Base-by-base conservation (phyloP, 2,113 vertebrate species). In the Pardalotus punctatus region DNA sequence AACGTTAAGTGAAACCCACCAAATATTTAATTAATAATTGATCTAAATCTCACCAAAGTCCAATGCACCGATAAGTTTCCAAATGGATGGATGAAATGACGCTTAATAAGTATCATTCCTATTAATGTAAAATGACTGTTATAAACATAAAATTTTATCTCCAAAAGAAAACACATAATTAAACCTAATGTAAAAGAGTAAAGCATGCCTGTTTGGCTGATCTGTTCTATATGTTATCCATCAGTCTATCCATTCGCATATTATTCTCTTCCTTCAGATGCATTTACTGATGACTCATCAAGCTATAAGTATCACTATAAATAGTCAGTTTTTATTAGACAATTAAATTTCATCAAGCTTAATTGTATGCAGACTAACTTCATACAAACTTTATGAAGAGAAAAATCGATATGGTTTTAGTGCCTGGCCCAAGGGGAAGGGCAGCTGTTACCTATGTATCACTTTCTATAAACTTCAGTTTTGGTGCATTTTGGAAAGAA, bases 171-270 rank as follows among this genome's bases (percentile, higher is more conserved):
- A 51, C 19, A 33, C 23, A 19, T 51, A 50, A 84, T 65, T 50
- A 56, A 51, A 54, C 13, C 25, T 62, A 23, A 24, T 25, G 33
- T 36, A 48, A 72, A 88, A 20, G 29, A 61, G 7, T 31, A 40
- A 45, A 88, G 14, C 15, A 4, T 35, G 13, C 3, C 35, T 33
- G 9, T 74, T 70, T 60, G 40, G 11, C 29, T 42, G 38, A 51
- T 61, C 9, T 48, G 0, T 67, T 56, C 17, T 35, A 2, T 51
- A 0, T 9, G 25, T 60, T 45, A 35, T 36, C n/a, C 7, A 7
- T 29, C 36, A 25, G 18, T 56, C 21, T 36, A 11, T 64, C 48
- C 33, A 36, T 45, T 90, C 31, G n/a, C 9, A 28, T 0, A 0
- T 33, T 64, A 27, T 7, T 71, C 80, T 38, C 19, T 11, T 79